Base-by-base conservation (phyloP, 92 coral and sea anemone species). In the Porites evermanni region DNA sequence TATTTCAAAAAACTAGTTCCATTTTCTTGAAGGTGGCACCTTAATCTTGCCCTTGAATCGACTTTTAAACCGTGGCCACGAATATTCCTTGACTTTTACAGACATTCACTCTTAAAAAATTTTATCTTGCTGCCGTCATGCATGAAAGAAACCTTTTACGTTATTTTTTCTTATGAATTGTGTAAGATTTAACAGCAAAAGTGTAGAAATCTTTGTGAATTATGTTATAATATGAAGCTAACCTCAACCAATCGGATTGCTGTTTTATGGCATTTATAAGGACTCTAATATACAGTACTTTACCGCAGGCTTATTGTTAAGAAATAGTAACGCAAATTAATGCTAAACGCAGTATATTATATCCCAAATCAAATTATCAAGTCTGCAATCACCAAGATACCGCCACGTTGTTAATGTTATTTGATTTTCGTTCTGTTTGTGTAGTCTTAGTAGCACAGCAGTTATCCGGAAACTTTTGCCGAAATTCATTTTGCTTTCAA, bases 381-480 rank as follows among this genome's bases (percentile, higher is more conserved):
- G 20, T 19, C 18, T 18, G 7, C n/a, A 6, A 17, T n/a, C 56
- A 5, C 56, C 11, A 18, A 18, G 13, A 17, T 17, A 47, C 56
- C 50, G 54, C 50, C 12, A 18, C 7, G 24, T 17, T 2, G 26
- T 38, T 14, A 70, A 44, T 18, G 12, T 47, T 51, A 51, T 73
- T 17, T 71, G 9, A 26, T 26, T 53, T 26, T 76, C 29, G 4
- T 24, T 76, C 12, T 7, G 21, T 23, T 24, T 19, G 32, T 53
- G 50, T 12, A 52, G 51, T 14, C 16, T 80, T 54, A 11, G 60
- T 21, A 0, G 16, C 84, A 2, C 84, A 80, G 84, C 66, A 67
- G 84, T 23, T 4, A 20, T 5, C 84, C 84, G 84, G 84, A 80
- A 80, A 80, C 64, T 23, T 64, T 47, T 38, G 21, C 18, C 19